phyloP scores from a whole-genome alignment of 2,113 vertebrate species.

The Garra rufa region DNA sequence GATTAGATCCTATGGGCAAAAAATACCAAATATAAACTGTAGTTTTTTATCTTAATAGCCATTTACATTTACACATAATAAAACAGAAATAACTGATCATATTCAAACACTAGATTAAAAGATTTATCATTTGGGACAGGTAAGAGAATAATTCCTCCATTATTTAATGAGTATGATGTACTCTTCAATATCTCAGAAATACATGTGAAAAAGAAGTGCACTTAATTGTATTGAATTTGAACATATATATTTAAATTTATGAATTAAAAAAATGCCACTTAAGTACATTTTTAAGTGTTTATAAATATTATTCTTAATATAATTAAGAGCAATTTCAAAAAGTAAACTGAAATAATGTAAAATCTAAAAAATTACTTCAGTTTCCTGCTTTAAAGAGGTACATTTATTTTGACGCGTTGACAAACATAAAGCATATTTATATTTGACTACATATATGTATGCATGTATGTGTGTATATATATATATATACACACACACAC shows the following conservation, averaged over 20 bases:
- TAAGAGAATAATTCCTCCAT: neutral
- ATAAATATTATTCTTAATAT: neutral
- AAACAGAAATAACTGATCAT: neutral
- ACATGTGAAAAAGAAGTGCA: neutral
- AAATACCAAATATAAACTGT: neutral
- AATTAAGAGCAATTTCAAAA: neutral
- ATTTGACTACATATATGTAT: too few species aligned
- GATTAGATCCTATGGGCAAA: slow-evolving; percentile 72
- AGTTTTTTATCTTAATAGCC: neutral
- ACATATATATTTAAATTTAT: too few species aligned
- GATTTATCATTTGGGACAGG: neutral
- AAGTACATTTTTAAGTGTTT: neutral
- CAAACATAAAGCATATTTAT: too few species aligned
- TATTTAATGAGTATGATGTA: neutral
- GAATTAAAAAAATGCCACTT: too few species aligned
- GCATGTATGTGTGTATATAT: too few species aligned
- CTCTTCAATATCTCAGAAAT: neutral
- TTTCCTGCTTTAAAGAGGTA: too few species aligned
- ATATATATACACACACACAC: too few species aligned
- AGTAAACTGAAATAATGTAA: neutral
- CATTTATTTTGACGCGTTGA: too few species aligned
- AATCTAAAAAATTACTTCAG: too few species aligned
- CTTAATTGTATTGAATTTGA: too few species aligned
- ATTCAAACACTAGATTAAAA: neutral
- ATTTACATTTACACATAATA: too few species aligned